Conservation (phyloP, 2,797 vertebrate species). For the Anas georgica region DNA sequence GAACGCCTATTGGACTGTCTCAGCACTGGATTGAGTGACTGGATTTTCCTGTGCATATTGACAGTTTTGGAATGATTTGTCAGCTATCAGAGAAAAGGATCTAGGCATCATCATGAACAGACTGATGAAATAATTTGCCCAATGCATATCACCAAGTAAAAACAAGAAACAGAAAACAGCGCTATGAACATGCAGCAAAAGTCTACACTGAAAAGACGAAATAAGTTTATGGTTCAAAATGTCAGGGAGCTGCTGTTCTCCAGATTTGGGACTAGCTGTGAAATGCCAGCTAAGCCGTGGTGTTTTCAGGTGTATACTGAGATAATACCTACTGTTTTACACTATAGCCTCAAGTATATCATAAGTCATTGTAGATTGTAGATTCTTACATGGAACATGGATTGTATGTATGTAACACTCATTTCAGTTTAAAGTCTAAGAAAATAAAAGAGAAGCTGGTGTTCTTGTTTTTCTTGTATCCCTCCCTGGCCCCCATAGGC, state of each 20-base stretch:
- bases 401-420: background rate
- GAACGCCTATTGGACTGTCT: background rate
- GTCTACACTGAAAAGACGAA: background rate
- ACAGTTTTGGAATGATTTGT: background rate
- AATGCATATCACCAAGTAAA: background rate
- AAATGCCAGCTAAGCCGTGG: background rate
- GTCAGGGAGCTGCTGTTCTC: background rate
- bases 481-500: fast-evolving
- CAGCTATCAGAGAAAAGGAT: background rate
- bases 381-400: background rate
- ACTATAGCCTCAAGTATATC: background rate
- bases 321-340: background rate
- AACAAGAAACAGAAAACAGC: background rate
- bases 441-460: background rate
- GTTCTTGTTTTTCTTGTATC: background rate
- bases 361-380: background rate
- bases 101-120: background rate
- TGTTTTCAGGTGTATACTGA: background rate
- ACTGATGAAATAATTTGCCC: background rate
- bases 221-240: background rate
- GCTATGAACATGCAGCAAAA: background rate
- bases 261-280: background rate
- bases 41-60: background rate
- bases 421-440: background rate
- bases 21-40: background rate